Evolutionary conservation across 64 coral and sea anemone species (phyloP), one percentile per base, ranked within the genome.

Genomic region (Montipora capricornis): DNA sequence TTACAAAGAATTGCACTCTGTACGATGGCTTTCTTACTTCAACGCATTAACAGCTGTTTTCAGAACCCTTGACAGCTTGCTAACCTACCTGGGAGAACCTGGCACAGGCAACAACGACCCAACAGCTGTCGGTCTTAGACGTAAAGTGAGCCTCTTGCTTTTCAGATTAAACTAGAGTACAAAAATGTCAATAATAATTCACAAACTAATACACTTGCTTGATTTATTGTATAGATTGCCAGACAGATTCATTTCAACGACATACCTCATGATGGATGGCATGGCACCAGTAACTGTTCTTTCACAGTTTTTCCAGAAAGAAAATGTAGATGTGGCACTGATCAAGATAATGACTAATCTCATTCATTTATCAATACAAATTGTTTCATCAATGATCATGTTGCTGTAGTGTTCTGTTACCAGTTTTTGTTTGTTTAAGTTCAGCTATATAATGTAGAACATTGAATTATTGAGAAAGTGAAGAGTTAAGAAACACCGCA

Each of bases 1-100:
- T 68, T 68, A 68, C 64, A 68, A 68, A 19, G 64, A 68, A 19
- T 68, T 68, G 64, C 64, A 68, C 64, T 68, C 64, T 19, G 64
- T 68, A 68, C 64, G 64, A 68, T 68, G 64, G 64, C 64, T 68
- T 68, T 68, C 64, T 16, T 68, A 68, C 64, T 68, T 68, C 64
- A 68, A 68, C 3, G 64, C 64, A 68, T 68, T 68, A 19, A 68
- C 64, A 16, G 64, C 64, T 16, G 64, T 68, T 1, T 68, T 16
- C 64, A 68, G 64, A 68, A 68, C 64, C 64, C 4, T 68, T 16
- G 64, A 68, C 64, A 68, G 64, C 64, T 19, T 68, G 11, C 11
- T 68, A 4, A 68, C 64, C 64, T 68, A 68, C 17, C 64, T 68
- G 64, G 64, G 51, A 55, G 51, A 68, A 68, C 1, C 64, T 13